Conservation (phyloP, 2,888 invertebrate genomes). For the Zele albiditarsus region DNA sequence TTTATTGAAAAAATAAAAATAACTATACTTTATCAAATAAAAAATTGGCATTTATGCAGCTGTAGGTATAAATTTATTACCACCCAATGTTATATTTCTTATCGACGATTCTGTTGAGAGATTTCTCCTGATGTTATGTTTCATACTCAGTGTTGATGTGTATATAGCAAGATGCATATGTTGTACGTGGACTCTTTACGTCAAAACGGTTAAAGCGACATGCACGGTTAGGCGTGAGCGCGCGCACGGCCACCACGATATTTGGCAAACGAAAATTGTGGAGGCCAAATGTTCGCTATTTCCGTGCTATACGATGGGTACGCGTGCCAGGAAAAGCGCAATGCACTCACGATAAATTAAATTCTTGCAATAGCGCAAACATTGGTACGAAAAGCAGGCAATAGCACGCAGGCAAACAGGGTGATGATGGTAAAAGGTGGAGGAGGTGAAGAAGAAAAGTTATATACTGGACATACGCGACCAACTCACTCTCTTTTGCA, state of each 20-base stretch:
- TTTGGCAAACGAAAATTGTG: slow-evolving; percentile 46
- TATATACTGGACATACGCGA: slow-evolving; percentile 13
- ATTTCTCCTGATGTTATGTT: slow-evolving; percentile 8
- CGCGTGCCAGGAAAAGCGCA: slow-evolving; percentile 60
- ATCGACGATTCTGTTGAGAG: slow-evolving; percentile 12
- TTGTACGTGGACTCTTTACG: slow-evolving; percentile 9
- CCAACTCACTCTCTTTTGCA: slow-evolving; percentile 12
- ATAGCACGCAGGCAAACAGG: not conserved
- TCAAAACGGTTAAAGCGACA: slow-evolving; percentile 32
- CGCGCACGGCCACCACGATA: slow-evolving; percentile 29
- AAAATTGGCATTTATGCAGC: not conserved
- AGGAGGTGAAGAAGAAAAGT: slow-evolving; percentile 16
- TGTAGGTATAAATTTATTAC: not conserved
- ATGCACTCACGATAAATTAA: slow-evolving; percentile 58
- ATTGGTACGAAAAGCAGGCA: not conserved
- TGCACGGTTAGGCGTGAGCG: slow-evolving; percentile 18
- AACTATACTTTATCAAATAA: too few species aligned
- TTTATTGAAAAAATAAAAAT: too few species aligned
- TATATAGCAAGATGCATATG: not conserved
- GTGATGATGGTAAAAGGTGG: slow-evolving; percentile 8
- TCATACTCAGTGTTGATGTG: not conserved
- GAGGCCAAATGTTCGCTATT: slow-evolving; percentile 54
- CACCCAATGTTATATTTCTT: not conserved
- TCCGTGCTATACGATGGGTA: slow-evolving; percentile 54
- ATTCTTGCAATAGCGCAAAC: slow-evolving; percentile 54